A percentile compares a stretch with the other conserved stretches of the same genome.
Evolutionary conservation across 2,888 invertebrate genomes (phyloP).

Genomic region (Archips xylosteana): DNA sequence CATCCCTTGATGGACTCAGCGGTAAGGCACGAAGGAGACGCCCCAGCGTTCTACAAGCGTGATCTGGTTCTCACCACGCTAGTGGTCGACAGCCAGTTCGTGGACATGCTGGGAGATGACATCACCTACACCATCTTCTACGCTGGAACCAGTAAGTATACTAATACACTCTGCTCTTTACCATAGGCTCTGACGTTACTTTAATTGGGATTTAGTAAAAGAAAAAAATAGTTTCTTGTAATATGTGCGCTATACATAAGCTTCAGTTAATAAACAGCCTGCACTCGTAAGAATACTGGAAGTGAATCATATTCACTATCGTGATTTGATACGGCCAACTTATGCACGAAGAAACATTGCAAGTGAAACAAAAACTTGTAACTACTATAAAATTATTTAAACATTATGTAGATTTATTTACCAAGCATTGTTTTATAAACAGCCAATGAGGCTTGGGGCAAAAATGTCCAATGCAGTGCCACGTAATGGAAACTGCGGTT

Average conservation of each 20-base stretch:
- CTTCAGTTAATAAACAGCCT: too few species aligned
- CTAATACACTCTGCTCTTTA: neutral
- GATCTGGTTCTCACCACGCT: slow-evolving; percentile 87
- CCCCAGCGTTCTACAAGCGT: slow-evolving; percentile 87
- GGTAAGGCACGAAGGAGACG: slow-evolving; percentile 87
- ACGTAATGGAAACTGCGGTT: slow-evolving; percentile 18
- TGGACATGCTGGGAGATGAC: slow-evolving; percentile 82
- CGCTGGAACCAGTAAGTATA: slow-evolving; percentile 85
- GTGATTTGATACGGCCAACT: too few species aligned
- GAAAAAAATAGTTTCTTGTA: too few species aligned
- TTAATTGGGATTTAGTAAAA: too few species aligned
- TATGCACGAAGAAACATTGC: too few species aligned
- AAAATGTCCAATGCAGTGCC: slow-evolving; percentile 16
- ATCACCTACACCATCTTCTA: slow-evolving; percentile 86
- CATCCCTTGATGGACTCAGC: slow-evolving; percentile 91
- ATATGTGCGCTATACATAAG: too few species aligned
- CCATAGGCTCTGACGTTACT: too few species aligned
- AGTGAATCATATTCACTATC: too few species aligned
- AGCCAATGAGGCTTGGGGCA: slow-evolving; percentile 6
- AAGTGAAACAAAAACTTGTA: too few species aligned
- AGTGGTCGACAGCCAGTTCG: slow-evolving; percentile 86
- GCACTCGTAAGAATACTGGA: too few species aligned
- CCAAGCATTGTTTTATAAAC: neutral
- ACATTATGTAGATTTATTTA: slow-evolving; percentile 6
- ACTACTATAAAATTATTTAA: neutral